Evolutionary conservation across 35 echinoderm and acorn worm genomes (phyloP), one percentile per base, ranked within the genome.

Genomic region (Heliocidaris erythrogramma): DNA sequence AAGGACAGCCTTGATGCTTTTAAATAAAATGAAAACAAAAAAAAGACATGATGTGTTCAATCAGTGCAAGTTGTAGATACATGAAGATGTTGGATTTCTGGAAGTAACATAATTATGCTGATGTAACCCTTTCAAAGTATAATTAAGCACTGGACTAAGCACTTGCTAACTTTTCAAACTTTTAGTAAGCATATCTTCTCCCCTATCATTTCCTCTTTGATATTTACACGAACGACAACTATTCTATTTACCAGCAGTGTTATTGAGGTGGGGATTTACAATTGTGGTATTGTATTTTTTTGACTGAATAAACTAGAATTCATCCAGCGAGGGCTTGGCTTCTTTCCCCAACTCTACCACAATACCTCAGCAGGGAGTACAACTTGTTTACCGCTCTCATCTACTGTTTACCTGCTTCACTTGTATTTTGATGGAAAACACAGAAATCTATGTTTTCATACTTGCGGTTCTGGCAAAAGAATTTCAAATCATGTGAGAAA

Each of bases 201-300:
- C n/a, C 65, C 65, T 78, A 5, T 78, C 65, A 78, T n/a, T 78
- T 78, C 65, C 65, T 78, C 65, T 78, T 78, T 78, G 65, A n/a
- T 27, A n/a, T 4, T 24, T 78, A 78, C 65, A 7, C 18, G 27
- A 78, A 78, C 18, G 65, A 78, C 65, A 78, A 7, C 65, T 27
- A 78, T 78, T 78, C 65, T 78, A 78, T 78, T 78, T 18, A 78
- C 65, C 65, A 18, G 27, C 21, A n/a, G 65, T 78, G 65, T 78
- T 78, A 78, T 78, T n/a, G 65, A 78, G 65, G 65, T n/a, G 21
- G 65, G 65, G 18, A 78, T 78, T n/a, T 78, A 21, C 21, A 17
- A 78, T 78, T 78, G 27, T 78, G 18, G 65, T 18, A 78, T 78
- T 78, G 65, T 78, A 29, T 78, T 78, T 11, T 3, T 78, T 24